A percentile compares a stretch with the other conserved stretches of the same genome.
phyloP scores from a whole-genome alignment of 2,888 invertebrate genomes.

The Xylophagus ater region DNA sequence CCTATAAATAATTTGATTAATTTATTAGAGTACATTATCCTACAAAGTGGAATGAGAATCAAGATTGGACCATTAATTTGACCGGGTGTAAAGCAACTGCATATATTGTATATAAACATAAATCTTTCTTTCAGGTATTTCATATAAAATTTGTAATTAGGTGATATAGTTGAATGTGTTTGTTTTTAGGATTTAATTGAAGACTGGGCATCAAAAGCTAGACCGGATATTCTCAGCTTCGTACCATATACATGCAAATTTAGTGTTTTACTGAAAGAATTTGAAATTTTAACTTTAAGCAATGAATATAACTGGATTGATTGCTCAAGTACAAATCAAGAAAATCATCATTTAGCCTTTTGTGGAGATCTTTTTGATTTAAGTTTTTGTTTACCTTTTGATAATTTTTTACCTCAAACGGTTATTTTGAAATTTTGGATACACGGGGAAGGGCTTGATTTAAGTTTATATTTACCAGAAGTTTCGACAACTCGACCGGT shows the following conservation, averaged over 20 bases:
- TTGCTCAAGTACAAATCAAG: conserved; percentile 89
- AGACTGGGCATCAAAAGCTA: conserved; percentile 91
- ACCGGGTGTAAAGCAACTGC: conserved; percentile 92
- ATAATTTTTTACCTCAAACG: conserved; percentile 84
- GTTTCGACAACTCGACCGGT: conserved; percentile 79
- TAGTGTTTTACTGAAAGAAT: conserved; percentile 81
- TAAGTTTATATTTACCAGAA: conserved; percentile 83
- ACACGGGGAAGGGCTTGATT: conserved; percentile 88
- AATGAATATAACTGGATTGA: conserved; percentile 99
- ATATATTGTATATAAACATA: conserved; percentile 87
- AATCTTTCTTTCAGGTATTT: conserved; percentile 73
- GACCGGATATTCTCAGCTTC: conserved; percentile 87
- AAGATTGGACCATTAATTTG: conserved; percentile 83
- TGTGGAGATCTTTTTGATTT: conserved; percentile 89
- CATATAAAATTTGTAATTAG: background rate
- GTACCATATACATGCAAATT: conserved; percentile 96
- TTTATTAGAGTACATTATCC: conserved; percentile 60
- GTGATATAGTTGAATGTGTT: conserved; percentile 7
- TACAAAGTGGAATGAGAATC: conserved; percentile 89
- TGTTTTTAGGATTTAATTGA: conserved; percentile 67
- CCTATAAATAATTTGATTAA: background rate
- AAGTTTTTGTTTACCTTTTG: conserved; percentile 87
- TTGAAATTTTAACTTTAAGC: conserved; percentile 83
- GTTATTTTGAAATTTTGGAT: conserved; percentile 86
- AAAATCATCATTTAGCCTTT: conserved; percentile 88